Conservation (phyloP, 2,797 vertebrate genomes). For the Chloroceryle inda region DNA sequence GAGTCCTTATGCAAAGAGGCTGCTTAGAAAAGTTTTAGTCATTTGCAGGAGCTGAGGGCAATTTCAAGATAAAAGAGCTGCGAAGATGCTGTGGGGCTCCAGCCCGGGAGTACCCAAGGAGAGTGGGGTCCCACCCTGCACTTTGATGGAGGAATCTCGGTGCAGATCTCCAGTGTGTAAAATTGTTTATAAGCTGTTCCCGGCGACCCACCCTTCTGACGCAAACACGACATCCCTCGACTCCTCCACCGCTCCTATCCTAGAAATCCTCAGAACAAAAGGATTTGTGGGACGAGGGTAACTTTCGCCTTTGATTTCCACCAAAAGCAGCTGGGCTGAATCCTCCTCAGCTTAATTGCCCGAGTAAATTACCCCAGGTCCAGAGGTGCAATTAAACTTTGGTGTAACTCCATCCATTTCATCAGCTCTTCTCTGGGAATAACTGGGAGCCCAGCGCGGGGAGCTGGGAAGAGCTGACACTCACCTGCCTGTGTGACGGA, state of each 20-base stretch:
- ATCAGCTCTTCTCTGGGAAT: not conserved
- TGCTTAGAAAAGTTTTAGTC: not conserved
- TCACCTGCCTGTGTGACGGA: not conserved
- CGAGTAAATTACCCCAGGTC: not conserved
- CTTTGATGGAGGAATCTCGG: constrained; percentile 28
- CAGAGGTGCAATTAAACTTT: not conserved
- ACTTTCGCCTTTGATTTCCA: not conserved
- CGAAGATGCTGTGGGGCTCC: not conserved
- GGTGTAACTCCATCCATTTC: not conserved
- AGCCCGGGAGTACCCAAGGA: not conserved
- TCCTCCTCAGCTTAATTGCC: not conserved
- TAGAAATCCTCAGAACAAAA: not conserved
- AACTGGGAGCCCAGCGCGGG: fast-evolving
- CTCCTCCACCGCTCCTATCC: not conserved
- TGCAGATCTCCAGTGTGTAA: constrained; percentile 2
- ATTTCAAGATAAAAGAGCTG: constrained; percentile 11
- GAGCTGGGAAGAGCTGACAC: not conserved
- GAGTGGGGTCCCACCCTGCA: not conserved
- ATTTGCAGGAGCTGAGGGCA: not conserved
- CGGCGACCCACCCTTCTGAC: constrained; percentile 23
- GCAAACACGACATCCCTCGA: not conserved
- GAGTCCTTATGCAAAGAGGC: constrained; percentile 44
- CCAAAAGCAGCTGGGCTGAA: not conserved
- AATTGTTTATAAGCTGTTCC: constrained; percentile 15
- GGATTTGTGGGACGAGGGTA: not conserved